Evolutionary conservation across 2,888 invertebrate species (phyloP), one percentile per base, ranked within the genome.

Genomic region (Caenorhabditis sp.): DNA sequence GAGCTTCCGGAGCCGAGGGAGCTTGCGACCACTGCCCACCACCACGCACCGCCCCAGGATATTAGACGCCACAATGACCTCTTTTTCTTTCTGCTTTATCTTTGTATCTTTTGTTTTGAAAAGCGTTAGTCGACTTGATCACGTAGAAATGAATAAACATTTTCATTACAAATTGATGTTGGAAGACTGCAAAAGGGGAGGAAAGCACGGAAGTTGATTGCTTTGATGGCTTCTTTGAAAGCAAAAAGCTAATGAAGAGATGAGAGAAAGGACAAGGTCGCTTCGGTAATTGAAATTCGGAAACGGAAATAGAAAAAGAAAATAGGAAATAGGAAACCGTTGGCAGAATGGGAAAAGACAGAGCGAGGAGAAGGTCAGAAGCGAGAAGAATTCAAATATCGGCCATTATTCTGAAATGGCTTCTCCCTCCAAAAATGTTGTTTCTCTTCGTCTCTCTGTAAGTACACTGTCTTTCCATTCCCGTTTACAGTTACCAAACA

Each of bases 1-100:
- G 85, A 68, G 43, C 41, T 15, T 68, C 78, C 15, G 84, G 84
- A 48, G 52, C 70, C 43, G 84, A 84, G 37, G 85, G 85, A 46
- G 62, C 63, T 32, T 77, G 77, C 72, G 77, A 77, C 37, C 77
- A 82, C 35, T 83, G 84, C 58, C 80, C 80, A 62, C 70, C 73
- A 74, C 78, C 78, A 75, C 50, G 78, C 15, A 79, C 79, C 9
- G 79, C 79, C 37, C 79, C 79, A 71, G 79, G 79, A 71, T 79
- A 79, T 75, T 79, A 79, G 61, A 46, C 56, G 37, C 15, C 8
- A 27, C 61, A 61, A 55, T 30, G 58, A 58, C 59, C 46, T 58
- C 58, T 20, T 58, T 46, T 8, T 35, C 32, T 37, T 35, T 65
- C 50, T 41, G 46, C 46, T 46, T 46, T 46, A 46, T 46, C 46